Evolutionary conservation across 2,888 invertebrate genomes (phyloP).

Genomic region (Drosophila buzzatii): DNA sequence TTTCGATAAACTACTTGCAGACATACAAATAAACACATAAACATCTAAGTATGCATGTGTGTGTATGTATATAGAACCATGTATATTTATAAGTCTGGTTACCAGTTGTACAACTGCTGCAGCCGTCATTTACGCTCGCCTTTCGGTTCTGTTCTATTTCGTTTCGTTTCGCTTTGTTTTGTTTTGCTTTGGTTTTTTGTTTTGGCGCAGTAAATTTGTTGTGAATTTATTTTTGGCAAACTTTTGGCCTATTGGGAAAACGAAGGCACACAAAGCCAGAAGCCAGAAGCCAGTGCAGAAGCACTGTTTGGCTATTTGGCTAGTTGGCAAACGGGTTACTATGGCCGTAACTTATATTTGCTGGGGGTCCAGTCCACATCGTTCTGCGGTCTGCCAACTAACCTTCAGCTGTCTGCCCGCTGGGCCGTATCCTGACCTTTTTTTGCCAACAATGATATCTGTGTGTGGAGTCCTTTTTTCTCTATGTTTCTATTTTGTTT

Average conservation of each 20-base stretch:
- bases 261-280: neutral
- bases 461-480: slow-evolving; percentile 13
- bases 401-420: slow-evolving; percentile 49
- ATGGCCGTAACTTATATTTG: slow-evolving; percentile 31
- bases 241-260: slow-evolving; percentile 62
- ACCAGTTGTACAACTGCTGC: slow-evolving; percentile 44
- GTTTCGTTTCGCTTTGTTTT: neutral
- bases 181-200: neutral
- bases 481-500: slow-evolving; percentile 9
- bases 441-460: slow-evolving; percentile 48
- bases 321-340: slow-evolving; percentile 34
- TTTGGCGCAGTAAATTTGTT: slow-evolving; percentile 61
- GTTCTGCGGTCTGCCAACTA: slow-evolving; percentile 38
- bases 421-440: slow-evolving; percentile 56
- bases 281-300: slow-evolving; percentile 2
- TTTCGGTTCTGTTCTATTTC: slow-evolving; percentile 11
- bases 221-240: slow-evolving; percentile 59
- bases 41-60: neutral
- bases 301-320: slow-evolving; percentile 7
- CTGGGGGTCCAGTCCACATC: slow-evolving; percentile 1
- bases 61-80: neutral
- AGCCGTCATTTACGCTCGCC: slow-evolving; percentile 39
- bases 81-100: slow-evolving; percentile 18
- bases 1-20: slow-evolving; percentile 36
- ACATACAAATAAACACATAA: slow-evolving; percentile 8